Conservation (phyloP, 1,140 invertebrate species). For the Drosophila setifemur region DNA sequence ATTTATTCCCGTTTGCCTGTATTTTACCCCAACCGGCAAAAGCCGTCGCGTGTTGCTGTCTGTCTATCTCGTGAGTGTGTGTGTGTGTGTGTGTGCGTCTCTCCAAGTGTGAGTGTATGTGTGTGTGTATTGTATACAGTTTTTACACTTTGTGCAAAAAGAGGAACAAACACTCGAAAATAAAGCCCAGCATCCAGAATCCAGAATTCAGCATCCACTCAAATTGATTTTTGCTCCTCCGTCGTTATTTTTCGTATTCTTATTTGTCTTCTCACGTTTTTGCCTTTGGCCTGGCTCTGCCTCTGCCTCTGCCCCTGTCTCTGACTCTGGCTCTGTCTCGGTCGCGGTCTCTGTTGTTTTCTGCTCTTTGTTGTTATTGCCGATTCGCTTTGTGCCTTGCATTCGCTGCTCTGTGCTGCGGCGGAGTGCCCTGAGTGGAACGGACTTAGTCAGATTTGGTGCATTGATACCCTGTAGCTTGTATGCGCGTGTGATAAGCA, state of each 20-base stretch:
- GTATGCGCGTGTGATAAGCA: neutral
- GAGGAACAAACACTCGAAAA: slow-evolving; percentile 13
- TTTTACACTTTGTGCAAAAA: slow-evolving; percentile 53
- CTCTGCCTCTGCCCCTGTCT: slow-evolving; percentile 2
- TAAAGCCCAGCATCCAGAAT: slow-evolving; percentile 19
- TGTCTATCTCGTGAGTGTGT: slow-evolving; percentile 18
- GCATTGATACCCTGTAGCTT: slow-evolving; percentile 20
- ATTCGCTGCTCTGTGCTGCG: slow-evolving; percentile 32
- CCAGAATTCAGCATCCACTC: slow-evolving; percentile 50
- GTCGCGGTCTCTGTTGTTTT: slow-evolving; percentile 26
- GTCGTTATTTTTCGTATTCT: slow-evolving; percentile 61
- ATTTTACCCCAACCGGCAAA: slow-evolving; percentile 59
- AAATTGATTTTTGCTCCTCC: slow-evolving; percentile 69
- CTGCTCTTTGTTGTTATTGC: slow-evolving; percentile 71
- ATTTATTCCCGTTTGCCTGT: slow-evolving; percentile 6
- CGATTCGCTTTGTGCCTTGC: slow-evolving; percentile 70
- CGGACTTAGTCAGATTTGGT: too few species aligned
- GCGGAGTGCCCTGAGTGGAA: too few species aligned
- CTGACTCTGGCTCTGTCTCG: slow-evolving; percentile 10
- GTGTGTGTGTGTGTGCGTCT: slow-evolving; percentile 1
- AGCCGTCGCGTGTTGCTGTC: slow-evolving; percentile 73
- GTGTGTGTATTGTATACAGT: slow-evolving; percentile 59
- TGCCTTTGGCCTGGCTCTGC: neutral
- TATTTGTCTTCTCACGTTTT: slow-evolving; percentile 72
- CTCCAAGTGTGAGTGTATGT: slow-evolving; percentile 10